phyloP scores from a whole-genome alignment of 2,113 vertebrate genomes.

The Hemicordylus capensis region DNA sequence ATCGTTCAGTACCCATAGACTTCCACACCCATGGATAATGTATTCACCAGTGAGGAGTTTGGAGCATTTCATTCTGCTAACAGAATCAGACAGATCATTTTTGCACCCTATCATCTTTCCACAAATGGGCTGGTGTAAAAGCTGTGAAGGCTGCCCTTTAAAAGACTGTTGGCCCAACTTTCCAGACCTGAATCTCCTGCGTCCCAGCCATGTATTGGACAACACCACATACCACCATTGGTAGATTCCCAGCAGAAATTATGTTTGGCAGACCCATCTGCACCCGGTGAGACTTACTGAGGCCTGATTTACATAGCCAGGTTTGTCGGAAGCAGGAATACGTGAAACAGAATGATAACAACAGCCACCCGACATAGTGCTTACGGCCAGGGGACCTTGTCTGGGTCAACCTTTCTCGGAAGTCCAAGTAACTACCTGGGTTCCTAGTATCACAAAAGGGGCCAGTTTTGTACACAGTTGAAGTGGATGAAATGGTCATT shows the following conservation, averaged over 20 bases:
- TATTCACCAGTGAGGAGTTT: no score
- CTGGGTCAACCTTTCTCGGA: not conserved
- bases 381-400: not conserved
- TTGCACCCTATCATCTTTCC: no score
- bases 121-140: no score
- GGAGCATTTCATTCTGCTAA: no score
- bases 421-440: no score
- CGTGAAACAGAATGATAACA: not conserved
- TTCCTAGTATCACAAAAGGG: not conserved
- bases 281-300: not conserved
- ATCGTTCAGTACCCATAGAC: no score
- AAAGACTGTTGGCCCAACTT: not conserved
- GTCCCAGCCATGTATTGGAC: not conserved
- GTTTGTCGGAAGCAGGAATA: not conserved
- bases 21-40: no score
- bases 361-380: no score
- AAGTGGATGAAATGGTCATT: no score
- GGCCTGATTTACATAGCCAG: not conserved
- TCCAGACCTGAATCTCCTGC: not conserved
- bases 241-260: not conserved
- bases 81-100: no score
- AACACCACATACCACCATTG: not conserved
- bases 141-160: not conserved
- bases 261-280: not conserved
- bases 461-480: no score